phyloP scores from a whole-genome alignment of 2,888 invertebrate species.

The Horisme vitalbata region DNA sequence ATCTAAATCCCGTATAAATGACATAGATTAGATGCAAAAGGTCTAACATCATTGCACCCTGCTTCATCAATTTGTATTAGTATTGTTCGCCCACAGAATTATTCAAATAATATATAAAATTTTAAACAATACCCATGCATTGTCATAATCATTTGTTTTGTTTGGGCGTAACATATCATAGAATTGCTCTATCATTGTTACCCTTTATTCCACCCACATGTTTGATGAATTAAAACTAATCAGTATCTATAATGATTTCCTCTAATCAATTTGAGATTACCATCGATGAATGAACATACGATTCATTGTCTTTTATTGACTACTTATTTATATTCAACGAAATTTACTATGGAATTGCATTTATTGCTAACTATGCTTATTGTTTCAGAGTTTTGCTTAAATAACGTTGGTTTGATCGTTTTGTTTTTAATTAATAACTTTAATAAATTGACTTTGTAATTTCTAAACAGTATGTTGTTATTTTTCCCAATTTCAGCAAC shows the following conservation, averaged over 20 bases:
- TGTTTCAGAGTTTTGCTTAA: too few species aligned
- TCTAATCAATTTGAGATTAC: conserved; percentile 20
- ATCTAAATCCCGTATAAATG: too few species aligned
- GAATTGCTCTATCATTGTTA: conserved; percentile 65
- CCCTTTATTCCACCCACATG: conserved; percentile 70
- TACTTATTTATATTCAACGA: too few species aligned
- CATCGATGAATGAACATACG: conserved; percentile 13
- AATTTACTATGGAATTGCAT: too few species aligned
- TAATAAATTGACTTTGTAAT: too few species aligned
- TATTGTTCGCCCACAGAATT: conserved; percentile 50
- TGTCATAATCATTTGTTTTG: conserved; percentile 72
- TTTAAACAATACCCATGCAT: conserved; percentile 69
- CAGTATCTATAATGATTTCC: conserved; percentile 24
- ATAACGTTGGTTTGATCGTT: too few species aligned
- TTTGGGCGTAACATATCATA: conserved; percentile 54
- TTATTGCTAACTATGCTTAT: background rate
- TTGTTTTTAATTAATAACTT: too few species aligned
- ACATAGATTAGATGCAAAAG: too few species aligned
- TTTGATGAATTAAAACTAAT: conserved; percentile 43
- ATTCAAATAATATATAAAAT: conserved; percentile 58
- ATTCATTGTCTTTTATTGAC: background rate
- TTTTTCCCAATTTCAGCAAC: too few species aligned
- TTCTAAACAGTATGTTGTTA: too few species aligned
- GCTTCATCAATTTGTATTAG: conserved; percentile 11
- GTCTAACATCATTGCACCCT: too few species aligned